Evolutionary conservation across 2,888 invertebrate species (phyloP), one percentile per base, ranked within the genome.

Genomic region (Macrophya alboannulata): DNA sequence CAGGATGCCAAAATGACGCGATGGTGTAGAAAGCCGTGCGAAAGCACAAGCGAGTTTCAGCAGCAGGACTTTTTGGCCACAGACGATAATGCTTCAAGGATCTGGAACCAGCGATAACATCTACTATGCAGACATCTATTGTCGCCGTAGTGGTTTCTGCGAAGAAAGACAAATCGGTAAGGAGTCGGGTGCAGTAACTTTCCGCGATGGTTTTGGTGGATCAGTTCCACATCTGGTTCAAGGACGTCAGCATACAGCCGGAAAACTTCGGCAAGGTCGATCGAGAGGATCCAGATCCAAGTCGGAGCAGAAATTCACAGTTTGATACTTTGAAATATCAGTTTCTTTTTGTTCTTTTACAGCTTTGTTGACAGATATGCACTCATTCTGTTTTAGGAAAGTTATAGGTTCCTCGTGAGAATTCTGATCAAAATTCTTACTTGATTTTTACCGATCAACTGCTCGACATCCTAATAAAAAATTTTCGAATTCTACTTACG

Each of bases 81-180:
- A 31, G 31, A 2, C 31, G 31, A 31, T 31, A 31, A 31, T 31
- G 31, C 31, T 31, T 1, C 31, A 31, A 31, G 31, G 31, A 31
- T 31, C n/a, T n/a, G 4, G 5, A 2, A n/a, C 55, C n/a, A n/a
- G n/a, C 55, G n/a, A n/a, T 55, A 8, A 17, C n/a, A 55, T 55
- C 55, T n/a, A n/a, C n/a, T n/a, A n/a, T 55, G 55, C 55, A 55
- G 55, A 55, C 8, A n/a, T 55, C n/a, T 55, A 55, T 55, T n/a
- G 6, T 55, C 55, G 55, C 1, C n/a, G 8, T 55, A n/a, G n/a
- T 55, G 55, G n/a, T 17, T 51, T 15, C 51, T 51, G 17, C 8
- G 8, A 55, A 55, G n/a, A 8, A n/a, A 10, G 8, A 55, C n/a
- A 55, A 6, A 55, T n/a, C 55, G n/a, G n/a, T 17, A 55, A 0